These are phyloP conservation scores for Drosophila ambigua DNA, from an alignment of 1,140 invertebrate genomes.

Conservation along the genomic window DNA sequence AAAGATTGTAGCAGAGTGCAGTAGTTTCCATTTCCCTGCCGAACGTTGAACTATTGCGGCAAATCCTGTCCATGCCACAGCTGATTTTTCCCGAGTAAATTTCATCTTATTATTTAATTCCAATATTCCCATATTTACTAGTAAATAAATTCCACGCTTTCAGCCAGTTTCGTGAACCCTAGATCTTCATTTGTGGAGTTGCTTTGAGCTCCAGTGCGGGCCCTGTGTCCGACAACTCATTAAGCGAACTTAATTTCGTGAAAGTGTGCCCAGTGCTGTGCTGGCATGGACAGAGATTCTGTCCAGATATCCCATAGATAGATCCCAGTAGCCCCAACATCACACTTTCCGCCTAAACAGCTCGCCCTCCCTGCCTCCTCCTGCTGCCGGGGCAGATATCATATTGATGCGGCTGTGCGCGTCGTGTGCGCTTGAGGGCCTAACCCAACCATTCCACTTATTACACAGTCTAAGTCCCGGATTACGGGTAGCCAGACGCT, in stretches of 20 bases:
- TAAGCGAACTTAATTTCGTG: conserved; percentile 3
- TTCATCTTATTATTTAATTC: no score
- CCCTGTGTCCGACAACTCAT: background rate
- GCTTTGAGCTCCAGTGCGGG: no score
- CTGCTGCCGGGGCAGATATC: background rate
- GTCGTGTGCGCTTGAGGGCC: conserved; percentile 49
- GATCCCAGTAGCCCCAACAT: conserved; percentile 39
- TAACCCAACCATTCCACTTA: conserved; percentile 46
- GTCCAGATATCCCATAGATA: conserved; percentile 31
- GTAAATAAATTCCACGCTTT: no score
- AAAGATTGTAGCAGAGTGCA: conserved; percentile 5
- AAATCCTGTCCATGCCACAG: background rate
- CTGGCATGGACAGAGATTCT: background rate
- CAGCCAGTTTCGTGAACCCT: no score
- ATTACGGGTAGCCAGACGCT: conserved; percentile 37
- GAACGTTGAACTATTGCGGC: background rate
- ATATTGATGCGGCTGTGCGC: conserved; percentile 15
- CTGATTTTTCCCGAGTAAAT: no score
- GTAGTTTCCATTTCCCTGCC: background rate
- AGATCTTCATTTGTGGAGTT: background rate
- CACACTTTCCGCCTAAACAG: conserved; percentile 35
- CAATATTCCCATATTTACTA: no score
- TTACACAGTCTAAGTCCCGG: conserved; percentile 50
- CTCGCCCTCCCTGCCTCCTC: background rate
- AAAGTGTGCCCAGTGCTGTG: conserved; percentile 5